Conservation (phyloP, 2,113 vertebrate species). For the Lepus americanus region DNA sequence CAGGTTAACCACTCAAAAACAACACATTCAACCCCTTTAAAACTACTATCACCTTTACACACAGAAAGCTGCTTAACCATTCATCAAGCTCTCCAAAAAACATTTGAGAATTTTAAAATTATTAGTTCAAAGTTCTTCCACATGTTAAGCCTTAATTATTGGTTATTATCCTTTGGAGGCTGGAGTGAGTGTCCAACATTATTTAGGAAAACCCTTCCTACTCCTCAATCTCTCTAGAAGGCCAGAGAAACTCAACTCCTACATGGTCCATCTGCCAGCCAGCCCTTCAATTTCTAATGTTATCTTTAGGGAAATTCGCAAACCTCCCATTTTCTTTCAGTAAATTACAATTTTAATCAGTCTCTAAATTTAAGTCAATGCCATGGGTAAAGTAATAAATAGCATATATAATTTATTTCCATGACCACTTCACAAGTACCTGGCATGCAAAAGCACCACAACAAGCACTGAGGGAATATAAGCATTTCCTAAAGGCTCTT, state of each 20-base stretch:
- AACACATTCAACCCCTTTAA: background rate
- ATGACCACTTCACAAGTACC: background rate
- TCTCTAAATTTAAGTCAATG: background rate
- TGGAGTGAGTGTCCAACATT: background rate
- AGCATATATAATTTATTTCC: background rate
- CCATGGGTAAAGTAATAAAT: background rate
- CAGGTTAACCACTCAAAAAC: background rate
- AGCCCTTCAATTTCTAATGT: conserved; percentile 3
- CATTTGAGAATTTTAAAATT: background rate
- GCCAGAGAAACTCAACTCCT: background rate
- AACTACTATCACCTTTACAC: background rate
- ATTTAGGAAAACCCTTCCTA: background rate
- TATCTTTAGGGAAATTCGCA: background rate
- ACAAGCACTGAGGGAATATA: background rate
- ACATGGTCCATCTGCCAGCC: background rate
- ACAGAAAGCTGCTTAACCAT: background rate
- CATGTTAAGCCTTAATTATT: background rate
- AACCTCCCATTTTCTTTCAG: background rate
- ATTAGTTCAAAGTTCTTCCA: background rate
- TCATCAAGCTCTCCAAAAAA: background rate
- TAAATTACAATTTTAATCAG: background rate
- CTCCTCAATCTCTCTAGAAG: background rate
- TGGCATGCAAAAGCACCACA: background rate
- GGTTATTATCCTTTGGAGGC: background rate
- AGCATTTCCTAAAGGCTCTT: background rate